Evolutionary conservation across 2,888 invertebrate species (phyloP).

Genomic region (Xanthostigma xanthostigma): DNA sequence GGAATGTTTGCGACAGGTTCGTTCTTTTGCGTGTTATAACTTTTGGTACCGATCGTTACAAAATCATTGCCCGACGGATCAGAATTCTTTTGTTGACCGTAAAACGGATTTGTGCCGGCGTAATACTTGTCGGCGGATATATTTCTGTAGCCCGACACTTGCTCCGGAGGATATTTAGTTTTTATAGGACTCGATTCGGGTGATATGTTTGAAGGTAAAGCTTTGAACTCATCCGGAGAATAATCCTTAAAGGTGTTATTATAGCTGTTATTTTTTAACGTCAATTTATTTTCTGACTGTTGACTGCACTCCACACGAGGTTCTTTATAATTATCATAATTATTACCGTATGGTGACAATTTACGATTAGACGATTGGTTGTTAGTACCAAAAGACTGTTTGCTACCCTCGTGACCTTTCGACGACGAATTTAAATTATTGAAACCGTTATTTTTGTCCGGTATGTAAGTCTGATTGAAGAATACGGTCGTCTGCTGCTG

Average conservation of each 20-base stretch:
- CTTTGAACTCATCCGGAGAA: conserved; percentile 25
- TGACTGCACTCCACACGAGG: too few relatives aligned
- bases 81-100: not conserved
- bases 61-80: too few relatives aligned
- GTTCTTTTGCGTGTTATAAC: too few relatives aligned
- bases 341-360: too few relatives aligned
- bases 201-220: conserved; percentile 25
- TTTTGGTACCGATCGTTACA: too few relatives aligned
- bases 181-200: conserved; percentile 23
- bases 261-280: too few relatives aligned
- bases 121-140: not conserved
- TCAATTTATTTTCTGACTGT: too few relatives aligned
- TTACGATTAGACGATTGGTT: too few relatives aligned
- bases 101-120: not conserved
- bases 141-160: conserved; percentile 4
- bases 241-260: conserved; percentile 13
- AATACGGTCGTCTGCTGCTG: conserved; percentile 6
- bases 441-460: not conserved
- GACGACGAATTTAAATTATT: not conserved
- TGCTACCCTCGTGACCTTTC: too few relatives aligned
- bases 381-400: too few relatives aligned
- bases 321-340: too few relatives aligned
- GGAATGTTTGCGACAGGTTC: not conserved
- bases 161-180: conserved; percentile 15
- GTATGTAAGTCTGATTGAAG: conserved; percentile 6